Conservation (phyloP, 1,140 invertebrate genomes). For the Drosophila jambulina region DNA sequence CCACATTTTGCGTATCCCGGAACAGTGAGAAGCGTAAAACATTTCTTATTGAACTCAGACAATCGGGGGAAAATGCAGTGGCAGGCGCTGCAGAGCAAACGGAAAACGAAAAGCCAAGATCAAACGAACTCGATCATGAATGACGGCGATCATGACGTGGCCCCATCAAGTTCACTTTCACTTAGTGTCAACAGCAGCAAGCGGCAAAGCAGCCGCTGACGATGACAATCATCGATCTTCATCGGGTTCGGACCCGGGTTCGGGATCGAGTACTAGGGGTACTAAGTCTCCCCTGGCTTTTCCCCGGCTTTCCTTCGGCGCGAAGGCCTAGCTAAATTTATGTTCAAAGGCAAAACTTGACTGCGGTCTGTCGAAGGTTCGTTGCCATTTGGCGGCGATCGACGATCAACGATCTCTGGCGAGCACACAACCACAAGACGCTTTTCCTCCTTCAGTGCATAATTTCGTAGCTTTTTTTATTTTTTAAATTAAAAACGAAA, state of each 20-base stretch:
- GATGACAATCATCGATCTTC: constrained; percentile 85
- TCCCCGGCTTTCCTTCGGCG: constrained; percentile 15
- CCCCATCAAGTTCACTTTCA: constrained; percentile 83
- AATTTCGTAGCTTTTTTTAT: constrained; percentile 27
- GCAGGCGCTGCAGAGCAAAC: constrained; percentile 10
- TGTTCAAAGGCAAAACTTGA: constrained; percentile 76
- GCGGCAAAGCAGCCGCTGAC: constrained; percentile 43
- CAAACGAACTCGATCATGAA: constrained; percentile 47
- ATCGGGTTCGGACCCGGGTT: constrained; percentile 36
- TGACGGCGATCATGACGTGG: constrained; percentile 49
- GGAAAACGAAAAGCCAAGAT: constrained; percentile 44
- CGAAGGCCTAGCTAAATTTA: constrained; percentile 68
- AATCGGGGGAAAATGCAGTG: constrained; percentile 21
- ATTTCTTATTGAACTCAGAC: constrained; percentile 44
- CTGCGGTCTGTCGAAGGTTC: constrained; percentile 77
- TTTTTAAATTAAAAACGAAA: constrained; percentile 81
- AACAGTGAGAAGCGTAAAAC: constrained; percentile 53
- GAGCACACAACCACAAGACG: constrained; percentile 42
- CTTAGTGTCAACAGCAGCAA: constrained; percentile 75
- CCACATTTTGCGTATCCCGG: constrained; percentile 39
- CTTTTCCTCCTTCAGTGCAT: constrained; percentile 65
- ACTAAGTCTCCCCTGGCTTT: constrained; percentile 11
- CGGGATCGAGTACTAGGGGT: constrained; percentile 21
- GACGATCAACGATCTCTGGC: constrained; percentile 53
- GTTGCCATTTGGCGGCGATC: constrained; percentile 74